A percentile compares a stretch with the other conserved stretches of the same genome.
Conservation (phyloP, 2,113 vertebrate genomes). For the Phoenicopterus ruber region DNA sequence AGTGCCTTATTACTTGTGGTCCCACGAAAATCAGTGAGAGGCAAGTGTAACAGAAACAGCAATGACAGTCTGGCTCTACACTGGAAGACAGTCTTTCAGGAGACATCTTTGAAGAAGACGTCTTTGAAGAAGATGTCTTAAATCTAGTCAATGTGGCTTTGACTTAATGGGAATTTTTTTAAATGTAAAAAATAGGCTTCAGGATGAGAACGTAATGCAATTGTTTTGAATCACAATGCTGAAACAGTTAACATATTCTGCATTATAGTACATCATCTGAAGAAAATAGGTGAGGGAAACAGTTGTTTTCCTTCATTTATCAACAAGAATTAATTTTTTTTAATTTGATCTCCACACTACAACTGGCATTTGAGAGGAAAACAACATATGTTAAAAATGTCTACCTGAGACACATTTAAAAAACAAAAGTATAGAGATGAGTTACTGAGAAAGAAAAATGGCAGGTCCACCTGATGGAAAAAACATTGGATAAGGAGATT, state of each 20-base stretch:
- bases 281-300: background rate
- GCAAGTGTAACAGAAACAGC: background rate
- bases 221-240: background rate
- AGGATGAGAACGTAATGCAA: background rate
- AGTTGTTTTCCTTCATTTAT: background rate
- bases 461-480: background rate
- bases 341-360: background rate
- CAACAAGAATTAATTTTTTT: background rate
- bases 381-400: background rate
- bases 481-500: background rate
- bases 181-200: background rate
- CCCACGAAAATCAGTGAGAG: background rate
- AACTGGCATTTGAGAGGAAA: background rate
- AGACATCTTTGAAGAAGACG: background rate
- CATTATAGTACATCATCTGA: background rate
- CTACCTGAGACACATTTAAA: background rate
- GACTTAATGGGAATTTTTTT: background rate
- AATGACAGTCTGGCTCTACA: background rate
- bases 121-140: background rate
- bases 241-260: background rate
- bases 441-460: background rate
- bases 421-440: background rate
- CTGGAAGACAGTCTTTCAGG: background rate
- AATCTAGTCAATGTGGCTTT: background rate
- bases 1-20: background rate